Percentiles rank a stretch among this genome's conserved stretches.
Evolutionary conservation across 2,888 invertebrate species (phyloP).

Genomic region (Drosophila yooni): DNA sequence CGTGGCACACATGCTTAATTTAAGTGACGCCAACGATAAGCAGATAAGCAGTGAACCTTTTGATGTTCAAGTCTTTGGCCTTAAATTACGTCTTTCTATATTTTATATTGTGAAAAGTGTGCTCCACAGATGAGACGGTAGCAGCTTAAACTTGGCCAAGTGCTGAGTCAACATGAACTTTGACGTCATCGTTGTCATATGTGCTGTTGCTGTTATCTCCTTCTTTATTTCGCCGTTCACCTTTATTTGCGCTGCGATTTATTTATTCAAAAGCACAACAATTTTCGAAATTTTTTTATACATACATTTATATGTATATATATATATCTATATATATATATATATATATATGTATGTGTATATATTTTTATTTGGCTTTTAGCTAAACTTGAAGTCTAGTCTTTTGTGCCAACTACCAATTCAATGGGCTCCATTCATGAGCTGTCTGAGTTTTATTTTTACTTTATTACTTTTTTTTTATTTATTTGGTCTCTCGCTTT

Average conservation of each 20-base stretch:
- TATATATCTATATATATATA: constrained; percentile 30
- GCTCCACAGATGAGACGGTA: constrained; percentile 1
- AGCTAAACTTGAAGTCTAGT: constrained; percentile 73
- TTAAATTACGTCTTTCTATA: constrained; percentile 33
- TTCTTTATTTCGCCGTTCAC: constrained; percentile 51
- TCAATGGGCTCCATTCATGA: constrained; percentile 72
- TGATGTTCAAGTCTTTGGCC: constrained; percentile 34
- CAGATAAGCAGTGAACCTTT: constrained; percentile 23
- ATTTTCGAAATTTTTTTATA: constrained; percentile 44
- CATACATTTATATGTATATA: constrained; percentile 14
- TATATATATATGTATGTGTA: constrained; percentile 10
- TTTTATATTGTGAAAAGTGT: constrained; percentile 13
- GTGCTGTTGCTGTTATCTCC: constrained; percentile 25
- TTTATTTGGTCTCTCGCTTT: constrained; percentile 54
- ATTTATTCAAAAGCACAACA: constrained; percentile 73
- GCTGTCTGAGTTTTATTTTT: constrained; percentile 51
- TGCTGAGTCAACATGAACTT: constrained; percentile 44
- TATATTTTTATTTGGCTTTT: constrained; percentile 72
- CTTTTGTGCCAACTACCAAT: constrained; percentile 72
- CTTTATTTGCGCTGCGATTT: constrained; percentile 67
- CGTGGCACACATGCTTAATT: constrained; percentile 77
- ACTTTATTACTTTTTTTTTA: constrained; percentile 26
- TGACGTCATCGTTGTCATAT: constrained; percentile 62
- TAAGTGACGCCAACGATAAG: constrained; percentile 52
- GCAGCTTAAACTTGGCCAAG: constrained; percentile 39